A percentile compares a stretch with the other conserved stretches of the same genome.
Evolutionary conservation across 2,113 vertebrate genomes (phyloP).

Genomic region (Syngnathus floridae): DNA sequence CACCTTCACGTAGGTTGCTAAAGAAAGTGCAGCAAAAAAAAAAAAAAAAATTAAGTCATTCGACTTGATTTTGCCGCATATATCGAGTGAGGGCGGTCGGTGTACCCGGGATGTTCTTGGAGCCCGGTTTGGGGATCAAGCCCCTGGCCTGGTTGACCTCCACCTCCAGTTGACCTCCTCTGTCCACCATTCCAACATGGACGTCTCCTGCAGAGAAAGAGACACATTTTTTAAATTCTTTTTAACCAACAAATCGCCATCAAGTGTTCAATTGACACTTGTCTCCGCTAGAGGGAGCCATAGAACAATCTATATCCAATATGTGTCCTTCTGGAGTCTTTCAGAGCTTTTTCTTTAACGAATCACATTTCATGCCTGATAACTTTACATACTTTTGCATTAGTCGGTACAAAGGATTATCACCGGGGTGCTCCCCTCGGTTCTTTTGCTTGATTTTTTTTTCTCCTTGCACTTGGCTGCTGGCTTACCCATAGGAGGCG

Average conservation of each 20-base stretch:
- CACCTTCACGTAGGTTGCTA: conserved; percentile 92
- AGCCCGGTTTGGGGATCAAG: conserved; percentile 85
- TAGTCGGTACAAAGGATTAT: background rate
- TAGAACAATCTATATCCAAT: conserved; percentile 2
- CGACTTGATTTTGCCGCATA: background rate
- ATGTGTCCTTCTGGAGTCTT: background rate
- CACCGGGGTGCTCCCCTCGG: background rate
- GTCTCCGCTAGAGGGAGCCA: conserved; percentile 58
- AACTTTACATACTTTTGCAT: conserved; percentile 16
- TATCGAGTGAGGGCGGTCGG: background rate
- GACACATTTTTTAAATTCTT: background rate
- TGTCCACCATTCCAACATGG: conserved; percentile 82
- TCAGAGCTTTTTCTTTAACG: conserved; percentile 42
- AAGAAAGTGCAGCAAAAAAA: background rate
- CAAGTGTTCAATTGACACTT: background rate
- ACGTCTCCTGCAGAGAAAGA: conserved; percentile 77
- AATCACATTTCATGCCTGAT: conserved; percentile 42
- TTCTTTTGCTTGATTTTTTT: background rate
- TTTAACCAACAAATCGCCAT: too few relatives aligned
- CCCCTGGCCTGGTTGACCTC: conserved; percentile 92
- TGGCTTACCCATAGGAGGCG: conserved; percentile 89
- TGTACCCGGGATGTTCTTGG: conserved; percentile 88
- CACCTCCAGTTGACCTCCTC: conserved; percentile 92
- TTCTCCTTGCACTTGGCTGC: background rate
- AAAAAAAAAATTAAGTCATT: background rate